Percentiles rank a stretch among this genome's conserved stretches.
These are phyloP conservation scores for Drosophila miranda DNA, from an alignment of 1,140 invertebrate genomes.

Conservation along the genomic window DNA sequence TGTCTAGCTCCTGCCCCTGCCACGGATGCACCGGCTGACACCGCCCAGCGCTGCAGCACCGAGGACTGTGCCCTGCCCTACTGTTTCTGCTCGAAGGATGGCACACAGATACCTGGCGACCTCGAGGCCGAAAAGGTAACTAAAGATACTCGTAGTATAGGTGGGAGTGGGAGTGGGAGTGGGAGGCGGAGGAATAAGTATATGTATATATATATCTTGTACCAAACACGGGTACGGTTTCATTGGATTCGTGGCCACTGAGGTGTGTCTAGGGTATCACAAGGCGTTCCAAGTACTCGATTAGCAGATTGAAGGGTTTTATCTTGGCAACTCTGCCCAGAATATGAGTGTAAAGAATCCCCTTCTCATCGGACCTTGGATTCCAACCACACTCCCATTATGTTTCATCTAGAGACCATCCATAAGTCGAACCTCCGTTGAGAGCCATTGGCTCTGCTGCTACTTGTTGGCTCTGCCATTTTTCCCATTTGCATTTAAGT, in stretches of 20 bases:
- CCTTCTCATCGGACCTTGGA: no score
- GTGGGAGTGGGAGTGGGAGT: background rate
- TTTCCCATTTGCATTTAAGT: conserved; percentile 64
- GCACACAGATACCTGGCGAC: conserved; percentile 92
- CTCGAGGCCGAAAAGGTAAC: conserved; percentile 91
- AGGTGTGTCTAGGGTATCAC: no score
- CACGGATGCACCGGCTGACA: conserved; percentile 90
- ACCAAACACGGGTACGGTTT: no score
- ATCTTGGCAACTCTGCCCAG: no score
- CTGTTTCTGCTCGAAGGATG: conserved; percentile 96
- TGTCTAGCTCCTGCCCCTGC: conserved; percentile 88
- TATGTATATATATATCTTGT: no score
- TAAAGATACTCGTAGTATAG: background rate
- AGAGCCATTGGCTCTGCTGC: background rate
- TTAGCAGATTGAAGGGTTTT: no score
- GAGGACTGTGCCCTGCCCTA: conserved; percentile 92
- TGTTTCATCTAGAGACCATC: conserved; percentile 1
- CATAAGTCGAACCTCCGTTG: background rate
- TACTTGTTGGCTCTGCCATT: conserved; percentile 27
- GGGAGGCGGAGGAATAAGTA: background rate
- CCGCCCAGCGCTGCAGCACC: conserved; percentile 90
- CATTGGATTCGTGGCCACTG: no score
- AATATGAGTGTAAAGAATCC: no score
- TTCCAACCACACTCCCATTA: no score
- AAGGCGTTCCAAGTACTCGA: no score